phyloP scores from a whole-genome alignment of 2,888 invertebrate genomes.

The Drosophila nr. perissopoda region DNA sequence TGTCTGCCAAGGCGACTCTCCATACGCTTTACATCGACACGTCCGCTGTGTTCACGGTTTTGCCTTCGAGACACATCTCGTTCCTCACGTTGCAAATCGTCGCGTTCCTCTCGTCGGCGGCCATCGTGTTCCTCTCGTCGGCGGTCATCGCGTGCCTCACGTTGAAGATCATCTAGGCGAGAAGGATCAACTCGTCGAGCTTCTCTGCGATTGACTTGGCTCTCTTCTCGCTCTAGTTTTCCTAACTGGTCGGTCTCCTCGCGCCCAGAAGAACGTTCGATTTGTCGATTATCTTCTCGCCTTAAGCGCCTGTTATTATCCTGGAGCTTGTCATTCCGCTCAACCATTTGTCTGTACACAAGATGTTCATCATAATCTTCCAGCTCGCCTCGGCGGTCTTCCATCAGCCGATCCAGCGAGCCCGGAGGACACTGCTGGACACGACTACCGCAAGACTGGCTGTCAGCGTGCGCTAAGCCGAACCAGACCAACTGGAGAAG shows the following conservation, averaged over 20 bases:
- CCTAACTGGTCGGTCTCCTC: not conserved
- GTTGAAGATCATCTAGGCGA: slow-evolving; percentile 8
- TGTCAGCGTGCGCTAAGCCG: slow-evolving; percentile 14
- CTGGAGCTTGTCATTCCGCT: not conserved
- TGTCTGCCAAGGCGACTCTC: slow-evolving; percentile 1
- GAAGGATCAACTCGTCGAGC: not conserved
- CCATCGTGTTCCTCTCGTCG: slow-evolving; percentile 4
- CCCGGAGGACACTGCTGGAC: slow-evolving; percentile 14
- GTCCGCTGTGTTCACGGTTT: not conserved
- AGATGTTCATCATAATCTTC: slow-evolving; percentile 69
- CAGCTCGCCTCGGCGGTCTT: slow-evolving; percentile 21
- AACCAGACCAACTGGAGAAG: slow-evolving; percentile 39
- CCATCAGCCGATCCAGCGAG: slow-evolving; percentile 8
- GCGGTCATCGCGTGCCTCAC: not conserved
- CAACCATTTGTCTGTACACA: slow-evolving; percentile 63
- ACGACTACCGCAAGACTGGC: slow-evolving; percentile 27
- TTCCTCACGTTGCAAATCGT: not conserved
- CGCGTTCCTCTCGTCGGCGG: not conserved
- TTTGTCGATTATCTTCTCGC: slow-evolving; percentile 5
- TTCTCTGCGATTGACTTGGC: slow-evolving; percentile 8
- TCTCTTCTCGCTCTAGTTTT: slow-evolving; percentile 1
- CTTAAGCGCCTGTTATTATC: not conserved
- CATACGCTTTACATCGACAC: not conserved
- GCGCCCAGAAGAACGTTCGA: not conserved
- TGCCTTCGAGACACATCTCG: not conserved